Percentiles rank a stretch among this genome's conserved stretches.
Conservation (phyloP, 2,797 vertebrate species). For the Liasis olivaceus region DNA sequence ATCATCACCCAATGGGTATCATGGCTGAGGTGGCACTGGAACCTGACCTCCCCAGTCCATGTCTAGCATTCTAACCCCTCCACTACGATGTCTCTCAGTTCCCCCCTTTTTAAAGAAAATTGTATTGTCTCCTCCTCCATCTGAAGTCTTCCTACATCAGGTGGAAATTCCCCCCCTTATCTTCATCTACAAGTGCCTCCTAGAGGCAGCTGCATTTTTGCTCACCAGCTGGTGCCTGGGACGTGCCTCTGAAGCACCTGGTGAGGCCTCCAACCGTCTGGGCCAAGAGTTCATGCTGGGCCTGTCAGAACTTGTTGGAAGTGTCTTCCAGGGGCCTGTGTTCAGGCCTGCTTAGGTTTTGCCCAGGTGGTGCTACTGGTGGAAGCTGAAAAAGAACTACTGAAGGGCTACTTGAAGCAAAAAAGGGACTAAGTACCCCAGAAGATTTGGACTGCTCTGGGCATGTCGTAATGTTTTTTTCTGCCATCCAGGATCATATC, state of each 20-base stretch:
- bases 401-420: background rate
- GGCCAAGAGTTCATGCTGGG: constrained; percentile 14
- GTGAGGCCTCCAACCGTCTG: background rate
- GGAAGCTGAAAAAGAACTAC: background rate
- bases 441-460: background rate
- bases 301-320: background rate
- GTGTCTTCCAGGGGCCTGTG: background rate
- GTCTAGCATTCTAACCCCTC: background rate
- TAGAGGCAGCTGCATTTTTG: background rate
- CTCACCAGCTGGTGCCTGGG: background rate
- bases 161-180: background rate
- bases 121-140: background rate
- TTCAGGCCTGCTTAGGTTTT: constrained; percentile 12
- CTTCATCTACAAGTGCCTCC: background rate
- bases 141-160: background rate
- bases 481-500: background rate
- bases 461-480: background rate
- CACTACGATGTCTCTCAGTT: background rate
- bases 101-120: background rate
- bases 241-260: background rate
- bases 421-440: background rate
- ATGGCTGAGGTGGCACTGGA: background rate
- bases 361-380: background rate
- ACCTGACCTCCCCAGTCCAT: background rate
- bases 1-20: background rate